Conservation (phyloP, 1,140 invertebrate species). For the Drosophila obscura region DNA sequence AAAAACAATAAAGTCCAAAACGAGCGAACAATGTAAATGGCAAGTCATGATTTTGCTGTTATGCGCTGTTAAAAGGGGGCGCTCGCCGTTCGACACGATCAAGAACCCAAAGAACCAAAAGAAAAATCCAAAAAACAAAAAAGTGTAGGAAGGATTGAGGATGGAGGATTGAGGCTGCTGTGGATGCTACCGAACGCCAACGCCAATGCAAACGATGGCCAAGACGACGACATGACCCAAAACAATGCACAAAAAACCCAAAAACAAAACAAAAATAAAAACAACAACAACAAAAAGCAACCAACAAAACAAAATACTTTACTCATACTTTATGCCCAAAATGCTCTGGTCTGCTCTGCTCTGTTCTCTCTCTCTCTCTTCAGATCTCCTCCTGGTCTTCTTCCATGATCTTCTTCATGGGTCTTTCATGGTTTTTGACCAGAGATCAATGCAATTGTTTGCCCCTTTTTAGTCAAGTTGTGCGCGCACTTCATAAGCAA, state of each 20-base stretch:
- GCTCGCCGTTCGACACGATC: constrained; percentile 83
- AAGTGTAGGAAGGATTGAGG: constrained; percentile 50
- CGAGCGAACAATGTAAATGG: constrained; percentile 83
- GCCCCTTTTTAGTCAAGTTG: constrained; percentile 81
- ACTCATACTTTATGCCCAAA: constrained; percentile 82
- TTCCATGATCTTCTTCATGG: constrained; percentile 5
- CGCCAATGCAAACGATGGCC: constrained; percentile 62
- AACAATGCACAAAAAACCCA: constrained; percentile 66
- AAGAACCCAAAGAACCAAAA: constrained; percentile 68
- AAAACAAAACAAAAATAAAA: constrained; percentile 36
- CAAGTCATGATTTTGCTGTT: constrained; percentile 84
- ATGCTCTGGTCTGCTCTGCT: constrained; percentile 41
- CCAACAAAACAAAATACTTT: constrained; percentile 66
- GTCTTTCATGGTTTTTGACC: constrained; percentile 35
- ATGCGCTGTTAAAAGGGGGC: constrained; percentile 83
- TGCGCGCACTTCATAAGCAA: constrained; percentile 81
- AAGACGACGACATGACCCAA: constrained; percentile 70
- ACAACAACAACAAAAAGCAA: constrained; percentile 36
- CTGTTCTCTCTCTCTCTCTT: too few relatives aligned
- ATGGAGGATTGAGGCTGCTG: constrained; percentile 22
- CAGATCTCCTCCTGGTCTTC: too few relatives aligned
- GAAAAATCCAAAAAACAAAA: constrained; percentile 55
- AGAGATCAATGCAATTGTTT: constrained; percentile 81
- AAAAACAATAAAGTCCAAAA: constrained; percentile 84
- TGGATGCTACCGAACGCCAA: constrained; percentile 70